Evolutionary conservation across 1,140 invertebrate species (phyloP), one percentile per base, ranked within the genome.

Genomic region (Drosophila ananassae): DNA sequence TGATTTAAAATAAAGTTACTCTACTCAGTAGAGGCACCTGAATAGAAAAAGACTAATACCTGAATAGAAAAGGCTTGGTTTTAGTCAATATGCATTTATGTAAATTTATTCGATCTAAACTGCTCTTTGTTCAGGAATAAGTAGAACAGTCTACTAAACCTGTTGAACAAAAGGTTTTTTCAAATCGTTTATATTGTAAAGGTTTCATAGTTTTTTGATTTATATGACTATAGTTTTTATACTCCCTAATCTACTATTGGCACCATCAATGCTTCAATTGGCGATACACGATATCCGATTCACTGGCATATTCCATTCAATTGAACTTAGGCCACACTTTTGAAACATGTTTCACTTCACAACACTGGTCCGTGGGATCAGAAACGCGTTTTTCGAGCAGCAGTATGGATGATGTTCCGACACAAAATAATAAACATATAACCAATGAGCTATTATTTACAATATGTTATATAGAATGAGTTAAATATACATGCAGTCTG

Each of bases 291-390:
- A 63, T 8, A 7, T 48, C 55, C 55, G 53, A 63, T 53, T 71
- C 75, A 77, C 60, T 61, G 48, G 58, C 25, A 85, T 85, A 91
- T 91, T 91, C 89, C 89, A 91, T 85, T 91, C 89, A 91, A 91
- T 82, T 91, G 47, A 89, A 91, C 89, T 76, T 66, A 89, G 73
- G 83, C 55, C 48, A 76, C 82, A 72, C 61, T 87, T 53, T 56
- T 17, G 50, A 9, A 63, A 59, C n/a, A 34, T 46, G 28, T 6
- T 53, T 59, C 82, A 82, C 82, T 87, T 73, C 59, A 64, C 66
- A 83, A 54, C 79, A 89, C 76, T 79, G 54, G 52, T 39, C 58
- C 46, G 47, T 39, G 5, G 41, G 48, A 69, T 69, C 55, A 61
- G 39, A 46, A 44, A 13, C 72, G 60, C 71, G 52, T n/a, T 59